phyloP scores from a whole-genome alignment of 1,140 invertebrate species.

The Cotesia typhae region DNA sequence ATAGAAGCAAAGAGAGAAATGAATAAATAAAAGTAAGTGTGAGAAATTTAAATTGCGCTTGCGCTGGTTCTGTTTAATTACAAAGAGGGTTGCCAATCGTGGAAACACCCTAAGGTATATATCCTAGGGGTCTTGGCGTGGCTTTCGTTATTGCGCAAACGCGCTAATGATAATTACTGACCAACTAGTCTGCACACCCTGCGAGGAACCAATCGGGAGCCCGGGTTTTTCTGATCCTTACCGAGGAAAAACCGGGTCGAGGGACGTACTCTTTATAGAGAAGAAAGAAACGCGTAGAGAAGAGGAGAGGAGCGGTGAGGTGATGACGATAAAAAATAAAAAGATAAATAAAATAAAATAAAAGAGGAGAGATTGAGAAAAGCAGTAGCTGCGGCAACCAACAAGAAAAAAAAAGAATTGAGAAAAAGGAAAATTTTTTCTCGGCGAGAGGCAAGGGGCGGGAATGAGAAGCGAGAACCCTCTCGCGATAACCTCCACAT shows the following conservation, averaged over 20 bases:
- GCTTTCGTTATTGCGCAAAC: constrained; percentile 51
- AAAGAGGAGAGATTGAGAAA: background rate
- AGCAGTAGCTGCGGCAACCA: background rate
- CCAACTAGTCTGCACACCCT: constrained; percentile 44
- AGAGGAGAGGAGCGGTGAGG: too few relatives aligned
- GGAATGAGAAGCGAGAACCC: constrained; percentile 1
- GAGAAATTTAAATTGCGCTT: constrained; percentile 48
- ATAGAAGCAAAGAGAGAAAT: too few relatives aligned
- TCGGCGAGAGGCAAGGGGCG: too few relatives aligned
- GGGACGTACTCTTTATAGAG: constrained; percentile 3
- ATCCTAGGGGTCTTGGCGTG: constrained; percentile 5
- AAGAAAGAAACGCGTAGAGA: too few relatives aligned
- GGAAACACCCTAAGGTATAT: constrained; percentile 29
- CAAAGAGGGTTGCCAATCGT: constrained; percentile 56
- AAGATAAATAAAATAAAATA: constrained; percentile 25
- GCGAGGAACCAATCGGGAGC: constrained; percentile 42
- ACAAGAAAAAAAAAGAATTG: background rate
- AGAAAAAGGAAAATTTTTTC: background rate
- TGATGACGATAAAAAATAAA: constrained; percentile 10
- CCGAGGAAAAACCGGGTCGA: constrained; percentile 21
- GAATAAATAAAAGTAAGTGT: too few relatives aligned
- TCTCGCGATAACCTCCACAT: constrained; percentile 17
- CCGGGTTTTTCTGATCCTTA: too few relatives aligned
- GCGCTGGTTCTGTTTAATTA: constrained; percentile 47
- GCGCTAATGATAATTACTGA: constrained; percentile 60